Base-by-base conservation (phyloP, 2,888 invertebrate species). In the Synanthedon vespiformis region DNA sequence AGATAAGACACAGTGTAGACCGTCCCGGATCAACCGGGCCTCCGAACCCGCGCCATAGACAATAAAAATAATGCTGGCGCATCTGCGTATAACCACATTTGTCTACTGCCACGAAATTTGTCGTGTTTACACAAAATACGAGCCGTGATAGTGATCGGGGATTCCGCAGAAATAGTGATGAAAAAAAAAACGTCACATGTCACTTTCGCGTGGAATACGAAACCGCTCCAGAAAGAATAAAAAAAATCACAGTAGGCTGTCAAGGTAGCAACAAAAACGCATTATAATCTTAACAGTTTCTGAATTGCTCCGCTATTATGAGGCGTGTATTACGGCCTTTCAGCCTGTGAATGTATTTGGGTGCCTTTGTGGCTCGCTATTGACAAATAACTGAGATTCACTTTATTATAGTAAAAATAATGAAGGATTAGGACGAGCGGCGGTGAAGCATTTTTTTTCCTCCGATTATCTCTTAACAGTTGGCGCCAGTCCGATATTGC, bases 341-440 rank as follows among this genome's bases (percentile, higher is more conserved):
- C 75, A 72, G 63, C 74, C 70, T 82, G 76, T 84, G 76, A 77
- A 74, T 82, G 86, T 86, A 85, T 86, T 87, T 85, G 84, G 81
- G 70, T 70, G 78, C 81, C 78, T 79, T 87, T 87, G 85, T 87
- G 85, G 85, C 77, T 74, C 77, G 56, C 79, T 87, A 87, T 87
- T 86, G 87, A 87, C 87, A 87, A 87, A 87, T 87, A 87, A 84
- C 78, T 79, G 78, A 80, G 83, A 81, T 84, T 83, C 81, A 78
- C 82, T 79, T 72, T 67, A 22, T 22, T 72, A 74, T 74, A 77
- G 78, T 63, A 79, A 81, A 78, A 84, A 76, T 80, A 78, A 85
- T 80, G 76, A 73, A 68, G 84, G 87, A 87, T 87, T 87, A 87
- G 77, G 72, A 70, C 63, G 75, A 73, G 62, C 65, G 72, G 70